Base-by-base conservation (phyloP, 2,797 vertebrate species). In the Coendou prehensilis region DNA sequence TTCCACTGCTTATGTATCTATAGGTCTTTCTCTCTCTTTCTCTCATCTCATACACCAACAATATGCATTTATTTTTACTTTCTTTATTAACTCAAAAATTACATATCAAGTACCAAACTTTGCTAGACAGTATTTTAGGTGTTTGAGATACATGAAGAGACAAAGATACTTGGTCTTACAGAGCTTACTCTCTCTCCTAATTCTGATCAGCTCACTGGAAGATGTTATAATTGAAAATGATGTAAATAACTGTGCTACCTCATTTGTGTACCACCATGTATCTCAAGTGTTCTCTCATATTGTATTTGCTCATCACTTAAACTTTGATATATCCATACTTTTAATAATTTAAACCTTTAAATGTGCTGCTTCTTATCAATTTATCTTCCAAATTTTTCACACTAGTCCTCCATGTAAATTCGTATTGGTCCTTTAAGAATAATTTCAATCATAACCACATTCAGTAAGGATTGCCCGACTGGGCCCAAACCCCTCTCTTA, bases 181-280 rank as follows among this genome's bases (percentile, higher is more conserved):
- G 33, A 64, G 13, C 4, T 69, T 76, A 28, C 33, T 54, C 30
- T n/a, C 22, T 56, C 88, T 50, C 33, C 5, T 41, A 50, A 57
- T 3, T 6, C 26, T n/a, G 45, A 15, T 0, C 52, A 28, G 67
- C 26, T 92, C 59, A 47, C 9, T n/a, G n/a, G 37, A 75, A 75
- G 28, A 6, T 23, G 59, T 33, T 63, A n/a, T 67, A 41, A n/a
- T 20, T 30, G 4, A 76, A 67, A 71, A 87, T 6, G 2, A 67
- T 2, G 37, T 11, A 10, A 23, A 61, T n/a, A 26, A 63, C 33
- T 50, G 18, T 0, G 76, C 9, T n/a, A 4, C 5, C 33, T 73
- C 13, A 9, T 30, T 13, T 23, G 22, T 6, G 17, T 22, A 0
- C 6, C 50, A 33, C 6, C 37, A 3, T 10, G 5, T 22, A 54